A percentile compares a stretch with the other conserved stretches of the same genome.
Conservation (phyloP, 2,113 vertebrate genomes). For the Garra rufa region DNA sequence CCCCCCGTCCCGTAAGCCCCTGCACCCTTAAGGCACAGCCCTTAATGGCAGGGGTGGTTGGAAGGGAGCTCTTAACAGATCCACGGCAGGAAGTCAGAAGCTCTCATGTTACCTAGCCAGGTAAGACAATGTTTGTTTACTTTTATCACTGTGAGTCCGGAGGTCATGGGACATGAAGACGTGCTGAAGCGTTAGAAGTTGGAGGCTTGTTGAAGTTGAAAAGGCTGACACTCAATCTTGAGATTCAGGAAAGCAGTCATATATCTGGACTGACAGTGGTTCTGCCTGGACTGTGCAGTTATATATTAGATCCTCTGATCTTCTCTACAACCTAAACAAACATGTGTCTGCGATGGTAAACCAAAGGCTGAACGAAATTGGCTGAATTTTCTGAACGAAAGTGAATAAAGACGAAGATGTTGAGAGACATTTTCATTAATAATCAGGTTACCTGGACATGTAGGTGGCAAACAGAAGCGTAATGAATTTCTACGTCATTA, state of each 20-base stretch:
- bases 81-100: constrained; percentile 64
- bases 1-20: constrained; percentile 46
- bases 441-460: neutral
- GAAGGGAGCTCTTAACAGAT: constrained; percentile 58
- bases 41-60: constrained; percentile 57
- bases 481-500: neutral
- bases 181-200: constrained; percentile 44
- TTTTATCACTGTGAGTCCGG: constrained; percentile 66
- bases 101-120: constrained; percentile 78
- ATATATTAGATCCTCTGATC: neutral
- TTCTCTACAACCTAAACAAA: constrained; percentile 3
- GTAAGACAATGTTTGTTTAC: constrained; percentile 81
- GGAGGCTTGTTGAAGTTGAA: constrained; percentile 64
- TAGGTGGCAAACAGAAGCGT: neutral
- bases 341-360: neutral
- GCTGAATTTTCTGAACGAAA: neutral
- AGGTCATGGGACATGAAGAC: constrained; percentile 69
- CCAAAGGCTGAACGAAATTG: no score
- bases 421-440: neutral
- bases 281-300: neutral
- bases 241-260: constrained; percentile 53
- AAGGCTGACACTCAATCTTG: constrained; percentile 69
- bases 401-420: neutral
- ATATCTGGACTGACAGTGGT: constrained; percentile 26
- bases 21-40: constrained; percentile 53